These are phyloP conservation scores for Peromyscus eremicus DNA, from an alignment of 2,797 vertebrate genomes.

Conservation along the genomic window DNA sequence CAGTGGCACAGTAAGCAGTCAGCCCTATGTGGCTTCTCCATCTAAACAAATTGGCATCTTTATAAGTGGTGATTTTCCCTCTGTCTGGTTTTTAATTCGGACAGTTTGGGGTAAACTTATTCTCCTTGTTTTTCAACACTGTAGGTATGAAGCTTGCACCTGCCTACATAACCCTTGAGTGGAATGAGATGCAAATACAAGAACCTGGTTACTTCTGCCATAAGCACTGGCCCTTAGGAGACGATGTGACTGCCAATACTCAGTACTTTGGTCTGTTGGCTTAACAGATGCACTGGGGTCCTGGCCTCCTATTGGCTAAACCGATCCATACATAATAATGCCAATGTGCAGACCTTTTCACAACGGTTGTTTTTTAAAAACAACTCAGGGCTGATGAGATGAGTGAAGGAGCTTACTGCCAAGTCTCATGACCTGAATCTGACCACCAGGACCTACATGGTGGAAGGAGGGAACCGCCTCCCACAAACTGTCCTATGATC, in stretches of 20 bases:
- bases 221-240: not conserved
- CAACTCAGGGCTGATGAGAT: not conserved
- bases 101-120: constrained; percentile 1
- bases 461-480: not conserved
- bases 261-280: not conserved
- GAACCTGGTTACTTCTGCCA: not conserved
- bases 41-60: not conserved
- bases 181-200: not conserved
- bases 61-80: not conserved
- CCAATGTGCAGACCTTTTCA: not conserved
- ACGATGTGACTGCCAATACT: not conserved
- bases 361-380: not conserved
- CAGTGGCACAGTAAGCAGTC: not conserved
- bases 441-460: not conserved
- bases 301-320: constrained; percentile 12
- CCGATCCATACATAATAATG: not conserved
- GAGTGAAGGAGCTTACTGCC: not conserved
- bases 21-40: not conserved
- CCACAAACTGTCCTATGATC: not conserved
- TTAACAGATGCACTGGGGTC: not conserved
- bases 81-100: constrained; percentile 19
- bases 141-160: not conserved
- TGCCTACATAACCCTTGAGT: not conserved
- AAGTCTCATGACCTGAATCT: not conserved
- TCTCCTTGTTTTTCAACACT: not conserved